Evolutionary conservation across 2,113 vertebrate genomes (phyloP).

Genomic region (Tylochromis polylepis): DNA sequence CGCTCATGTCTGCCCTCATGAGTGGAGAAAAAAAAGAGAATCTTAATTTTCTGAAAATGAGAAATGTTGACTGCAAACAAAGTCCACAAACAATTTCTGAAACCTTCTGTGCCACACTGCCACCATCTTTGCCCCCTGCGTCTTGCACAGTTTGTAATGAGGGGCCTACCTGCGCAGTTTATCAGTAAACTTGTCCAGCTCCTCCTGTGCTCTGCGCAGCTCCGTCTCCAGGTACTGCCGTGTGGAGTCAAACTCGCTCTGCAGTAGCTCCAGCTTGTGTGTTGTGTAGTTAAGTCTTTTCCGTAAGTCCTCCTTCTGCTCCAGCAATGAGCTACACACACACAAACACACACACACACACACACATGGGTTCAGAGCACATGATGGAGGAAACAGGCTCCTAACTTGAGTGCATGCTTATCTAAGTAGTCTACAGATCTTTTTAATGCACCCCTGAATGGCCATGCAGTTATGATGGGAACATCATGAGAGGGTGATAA

Average conservation of each 20-base stretch:
- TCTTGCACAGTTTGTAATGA: not conserved
- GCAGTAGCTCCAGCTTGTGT: constrained; percentile 90
- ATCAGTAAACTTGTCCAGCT: constrained; percentile 96
- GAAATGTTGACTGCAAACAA: not conserved
- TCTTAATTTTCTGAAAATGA: not conserved
- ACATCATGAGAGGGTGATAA: constrained; percentile 36
- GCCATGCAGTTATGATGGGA: constrained; percentile 37
- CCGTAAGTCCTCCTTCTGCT: constrained; percentile 92
- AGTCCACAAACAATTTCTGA: not conserved
- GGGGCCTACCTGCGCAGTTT: constrained; percentile 86
- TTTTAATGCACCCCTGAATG: constrained; percentile 14
- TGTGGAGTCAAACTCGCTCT: constrained; percentile 91
- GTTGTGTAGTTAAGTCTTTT: constrained; percentile 87
- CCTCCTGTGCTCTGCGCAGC: constrained; percentile 90
- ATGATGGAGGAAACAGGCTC: not conserved
- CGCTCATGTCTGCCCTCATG: not conserved
- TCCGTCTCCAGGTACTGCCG: constrained; percentile 94
- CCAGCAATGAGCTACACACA: constrained; percentile 82
- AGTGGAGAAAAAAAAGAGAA: not conserved
- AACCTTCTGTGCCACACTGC: not conserved
- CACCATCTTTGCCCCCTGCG: not conserved
- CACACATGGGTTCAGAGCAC: not conserved
- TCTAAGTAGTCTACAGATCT: constrained; percentile 12
- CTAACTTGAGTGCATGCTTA: not conserved
- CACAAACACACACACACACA: constrained; percentile 13